Base-by-base conservation (phyloP, 2,113 vertebrate species). In the Gasterosteus nipponicus region DNA sequence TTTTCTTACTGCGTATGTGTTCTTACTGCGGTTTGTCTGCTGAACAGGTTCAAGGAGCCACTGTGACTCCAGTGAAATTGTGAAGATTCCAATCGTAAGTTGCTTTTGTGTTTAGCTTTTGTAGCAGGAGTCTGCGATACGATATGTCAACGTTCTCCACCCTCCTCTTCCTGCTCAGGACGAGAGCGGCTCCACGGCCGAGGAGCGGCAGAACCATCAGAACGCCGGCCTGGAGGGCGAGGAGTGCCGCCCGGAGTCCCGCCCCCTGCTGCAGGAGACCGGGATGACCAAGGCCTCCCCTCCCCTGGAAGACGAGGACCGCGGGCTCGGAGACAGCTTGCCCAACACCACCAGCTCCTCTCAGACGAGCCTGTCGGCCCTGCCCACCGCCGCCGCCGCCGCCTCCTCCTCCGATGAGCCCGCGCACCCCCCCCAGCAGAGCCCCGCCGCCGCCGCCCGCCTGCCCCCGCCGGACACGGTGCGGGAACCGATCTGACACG, bases 261-360 rank as follows among this genome's bases (percentile, higher is more conserved):
- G 91, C 7, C 93, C 94, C 2, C 88, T 94, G 46, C 89, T 94
- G 69, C 93, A 94, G 81, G 93, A 94, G 88, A 93, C 93, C 0
- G 90, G 77, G 5, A 73, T 87, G 64, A 91, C 82, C 70, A 94
- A 94, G 86, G 82, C 90, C 26, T 89, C 84, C 2, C 49, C 93
- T 10, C 82, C 92, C 4, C 77, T 90, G 1, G 94, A 95, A n/a
- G 94, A 95, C 3, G 94, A 95, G 71, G 94, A 95, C 89, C 66
- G 93, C 10, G 94, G 94, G 5, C 85, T 95, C 0, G 94, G 94
- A 5, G 94, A 94, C 90, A 95, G 94, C 73, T 81, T 95, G 56
- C 93, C 94, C 65, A 95, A 95, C 91, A 95, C 94, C 44, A 94
- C 94, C 9, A 95, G 90, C 57, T 95, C 94, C 0, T 95, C 94